phyloP scores from a whole-genome alignment of 2,113 vertebrate species.

The Onychostruthus taczanowskii region DNA sequence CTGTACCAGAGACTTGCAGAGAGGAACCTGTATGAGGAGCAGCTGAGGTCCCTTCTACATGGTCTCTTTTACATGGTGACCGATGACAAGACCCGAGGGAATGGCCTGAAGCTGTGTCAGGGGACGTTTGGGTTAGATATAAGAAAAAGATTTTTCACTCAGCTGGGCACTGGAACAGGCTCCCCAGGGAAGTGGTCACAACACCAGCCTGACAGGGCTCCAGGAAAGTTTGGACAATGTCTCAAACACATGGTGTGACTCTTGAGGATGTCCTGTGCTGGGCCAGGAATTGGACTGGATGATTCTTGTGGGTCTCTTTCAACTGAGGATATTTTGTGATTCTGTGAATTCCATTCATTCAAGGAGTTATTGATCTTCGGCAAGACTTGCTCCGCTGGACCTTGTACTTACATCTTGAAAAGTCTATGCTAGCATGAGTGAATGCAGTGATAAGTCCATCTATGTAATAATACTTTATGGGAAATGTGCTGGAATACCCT shows the following conservation, averaged over 20 bases:
- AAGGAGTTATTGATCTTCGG: not conserved
- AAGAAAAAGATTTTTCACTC: fast-evolving
- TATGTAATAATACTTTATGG: not conserved
- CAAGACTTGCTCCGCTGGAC: not conserved
- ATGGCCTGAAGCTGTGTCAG: not conserved
- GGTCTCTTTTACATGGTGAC: not conserved
- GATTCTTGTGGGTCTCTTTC: not conserved
- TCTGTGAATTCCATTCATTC: not conserved
- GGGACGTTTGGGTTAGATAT: not conserved
- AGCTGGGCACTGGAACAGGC: not conserved
- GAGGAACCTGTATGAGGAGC: fast-evolving
- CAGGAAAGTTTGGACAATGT: not conserved
- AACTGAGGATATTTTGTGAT: not conserved
- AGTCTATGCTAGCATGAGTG: not conserved
- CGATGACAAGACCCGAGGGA: not conserved
- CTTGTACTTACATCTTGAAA: not conserved
- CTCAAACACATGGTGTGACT: not conserved
- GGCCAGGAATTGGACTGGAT: not conserved
- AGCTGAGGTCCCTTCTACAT: not conserved
- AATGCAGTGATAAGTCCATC: not conserved
- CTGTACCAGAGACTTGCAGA: not conserved
- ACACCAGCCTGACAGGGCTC: not conserved
- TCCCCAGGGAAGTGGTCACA: not conserved
- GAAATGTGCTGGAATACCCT: not conserved
- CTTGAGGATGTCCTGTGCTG: not conserved